Conservation (phyloP, 2,888 invertebrate genomes). For the Phrixothrix hirtus region DNA sequence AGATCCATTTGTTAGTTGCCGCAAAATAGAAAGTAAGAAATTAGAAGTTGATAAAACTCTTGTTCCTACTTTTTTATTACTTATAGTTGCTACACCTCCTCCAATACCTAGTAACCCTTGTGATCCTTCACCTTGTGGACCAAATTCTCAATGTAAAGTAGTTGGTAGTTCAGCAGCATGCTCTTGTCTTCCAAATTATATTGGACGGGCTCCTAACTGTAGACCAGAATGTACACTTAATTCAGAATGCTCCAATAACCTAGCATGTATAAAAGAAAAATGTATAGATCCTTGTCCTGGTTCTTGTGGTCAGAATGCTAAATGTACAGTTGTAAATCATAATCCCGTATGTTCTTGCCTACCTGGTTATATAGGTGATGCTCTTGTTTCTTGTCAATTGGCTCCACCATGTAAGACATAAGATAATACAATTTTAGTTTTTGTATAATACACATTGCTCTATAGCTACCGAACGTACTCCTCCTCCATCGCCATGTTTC, state of each 20-base stretch:
- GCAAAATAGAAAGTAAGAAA: slow-evolving; percentile 32
- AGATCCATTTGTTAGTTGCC: slow-evolving; percentile 65
- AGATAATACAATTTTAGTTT: neutral
- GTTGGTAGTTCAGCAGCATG: slow-evolving; percentile 84
- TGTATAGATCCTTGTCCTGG: slow-evolving; percentile 85
- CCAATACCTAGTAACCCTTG: slow-evolving; percentile 72
- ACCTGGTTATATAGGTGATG: slow-evolving; percentile 81
- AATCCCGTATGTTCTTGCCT: slow-evolving; percentile 79
- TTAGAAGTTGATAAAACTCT: slow-evolving; percentile 8
- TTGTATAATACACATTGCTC: slow-evolving; percentile 16
- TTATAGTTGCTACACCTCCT: slow-evolving; percentile 55
- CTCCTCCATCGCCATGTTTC: slow-evolving; percentile 73
- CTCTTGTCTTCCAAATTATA: slow-evolving; percentile 77
- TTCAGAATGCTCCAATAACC: slow-evolving; percentile 79
- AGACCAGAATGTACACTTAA: slow-evolving; percentile 81
- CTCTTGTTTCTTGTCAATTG: slow-evolving; percentile 63
- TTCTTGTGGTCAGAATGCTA: slow-evolving; percentile 76
- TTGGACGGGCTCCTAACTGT: slow-evolving; percentile 85
- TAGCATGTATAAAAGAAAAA: slow-evolving; percentile 79
- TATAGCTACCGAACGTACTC: slow-evolving; percentile 66
- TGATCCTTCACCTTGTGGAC: slow-evolving; percentile 80
- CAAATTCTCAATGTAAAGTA: slow-evolving; percentile 79
- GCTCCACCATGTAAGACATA: slow-evolving; percentile 51
- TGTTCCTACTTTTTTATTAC: slow-evolving; percentile 25
- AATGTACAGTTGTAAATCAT: slow-evolving; percentile 85